Conservation (phyloP, 2,797 vertebrate genomes). For the Paguma larvata region DNA sequence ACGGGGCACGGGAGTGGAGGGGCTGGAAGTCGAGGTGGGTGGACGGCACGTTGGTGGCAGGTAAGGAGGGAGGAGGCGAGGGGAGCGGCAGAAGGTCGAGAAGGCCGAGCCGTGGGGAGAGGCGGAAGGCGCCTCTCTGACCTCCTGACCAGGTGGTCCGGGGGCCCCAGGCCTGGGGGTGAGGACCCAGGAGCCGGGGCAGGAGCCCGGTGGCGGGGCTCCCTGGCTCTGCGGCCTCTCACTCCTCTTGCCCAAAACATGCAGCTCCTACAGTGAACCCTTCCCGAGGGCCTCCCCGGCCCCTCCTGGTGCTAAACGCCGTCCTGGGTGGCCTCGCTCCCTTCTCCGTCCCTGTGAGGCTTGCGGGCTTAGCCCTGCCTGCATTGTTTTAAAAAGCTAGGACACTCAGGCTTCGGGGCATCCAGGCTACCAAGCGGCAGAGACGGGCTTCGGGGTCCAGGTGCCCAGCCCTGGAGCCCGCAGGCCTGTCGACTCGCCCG, state of each 20-base stretch:
- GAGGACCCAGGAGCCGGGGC: not conserved
- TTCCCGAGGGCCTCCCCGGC: not conserved
- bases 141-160: too few relatives aligned
- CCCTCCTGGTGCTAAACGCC: fast-evolving
- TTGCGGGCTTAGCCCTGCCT: not conserved
- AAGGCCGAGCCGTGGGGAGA: not conserved
- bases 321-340: not conserved
- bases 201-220: too few relatives aligned
- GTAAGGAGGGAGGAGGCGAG: not conserved
- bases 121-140: too few relatives aligned
- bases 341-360: not conserved
- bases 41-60: fast-evolving
- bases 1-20: not conserved
- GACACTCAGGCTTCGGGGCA: not conserved
- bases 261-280: not conserved
- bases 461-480: fast-evolving
- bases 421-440: not conserved
- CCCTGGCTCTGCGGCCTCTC: not conserved
- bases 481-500: fast-evolving
- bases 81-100: not conserved
- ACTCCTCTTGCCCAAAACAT: not conserved
- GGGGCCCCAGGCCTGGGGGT: not conserved
- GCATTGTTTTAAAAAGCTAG: not conserved
- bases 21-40: not conserved
- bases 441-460: not conserved